Conservation (phyloP, 2,797 vertebrate genomes). For the Cuniculus paca region DNA sequence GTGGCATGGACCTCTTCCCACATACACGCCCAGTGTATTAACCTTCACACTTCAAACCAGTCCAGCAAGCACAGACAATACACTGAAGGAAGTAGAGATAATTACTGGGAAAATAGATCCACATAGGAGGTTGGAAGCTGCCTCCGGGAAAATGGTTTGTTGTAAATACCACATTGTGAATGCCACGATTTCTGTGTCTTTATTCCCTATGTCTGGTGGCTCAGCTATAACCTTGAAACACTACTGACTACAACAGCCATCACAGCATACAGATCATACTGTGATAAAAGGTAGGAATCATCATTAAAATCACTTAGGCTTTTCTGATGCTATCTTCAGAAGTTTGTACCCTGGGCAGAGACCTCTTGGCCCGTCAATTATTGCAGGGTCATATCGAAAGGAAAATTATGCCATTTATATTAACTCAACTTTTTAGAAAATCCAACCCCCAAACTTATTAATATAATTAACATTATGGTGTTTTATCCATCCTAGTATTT, state of each 20-base stretch:
- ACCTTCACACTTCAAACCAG: constrained; percentile 72
- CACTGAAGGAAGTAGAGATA: constrained; percentile 68
- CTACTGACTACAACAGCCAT: rapidly evolving
- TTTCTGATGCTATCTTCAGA: constrained; percentile 2
- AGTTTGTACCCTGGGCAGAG: not conserved
- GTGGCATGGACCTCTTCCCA: constrained; percentile 80
- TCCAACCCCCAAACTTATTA: not conserved
- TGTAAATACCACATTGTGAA: constrained; percentile 56
- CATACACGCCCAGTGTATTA: constrained; percentile 74
- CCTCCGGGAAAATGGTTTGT: constrained; percentile 66
- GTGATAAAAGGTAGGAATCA: not conserved
- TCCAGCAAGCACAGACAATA: constrained; percentile 73
- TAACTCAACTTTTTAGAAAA: not conserved
- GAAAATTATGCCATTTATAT: not conserved
- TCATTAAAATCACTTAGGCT: not conserved
- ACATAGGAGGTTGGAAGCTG: constrained; percentile 59
- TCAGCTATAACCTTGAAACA: not conserved
- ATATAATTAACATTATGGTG: not conserved
- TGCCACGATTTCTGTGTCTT: not conserved
- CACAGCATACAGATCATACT: not conserved
- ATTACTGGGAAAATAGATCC: constrained; percentile 78
- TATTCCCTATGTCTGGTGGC: not conserved
- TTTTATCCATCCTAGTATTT: constrained; percentile 4
- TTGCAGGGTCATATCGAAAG: not conserved
- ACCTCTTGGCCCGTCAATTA: not conserved